A percentile compares a stretch with the other conserved stretches of the same genome.
phyloP scores from a whole-genome alignment of 1,140 invertebrate species.

The Musca domestica region DNA sequence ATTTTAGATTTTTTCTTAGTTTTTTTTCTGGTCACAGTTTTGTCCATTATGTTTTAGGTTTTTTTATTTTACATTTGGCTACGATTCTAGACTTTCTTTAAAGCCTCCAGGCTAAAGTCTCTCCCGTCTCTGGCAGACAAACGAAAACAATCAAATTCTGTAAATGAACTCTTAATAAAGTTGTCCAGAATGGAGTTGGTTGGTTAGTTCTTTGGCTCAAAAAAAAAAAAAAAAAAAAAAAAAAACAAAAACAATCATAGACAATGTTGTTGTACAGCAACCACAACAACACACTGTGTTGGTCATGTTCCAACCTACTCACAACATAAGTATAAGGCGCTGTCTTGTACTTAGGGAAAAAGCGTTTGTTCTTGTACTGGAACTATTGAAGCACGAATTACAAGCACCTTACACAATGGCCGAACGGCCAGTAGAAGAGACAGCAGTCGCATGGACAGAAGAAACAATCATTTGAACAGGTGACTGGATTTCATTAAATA shows the following conservation, averaged over 20 bases:
- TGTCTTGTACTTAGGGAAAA: too few relatives aligned
- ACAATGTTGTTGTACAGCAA: too few relatives aligned
- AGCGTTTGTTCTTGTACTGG: too few relatives aligned
- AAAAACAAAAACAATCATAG: too few relatives aligned
- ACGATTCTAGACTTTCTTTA: conserved; percentile 14
- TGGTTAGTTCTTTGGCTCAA: too few relatives aligned
- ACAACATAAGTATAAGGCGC: too few relatives aligned
- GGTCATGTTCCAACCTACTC: too few relatives aligned
- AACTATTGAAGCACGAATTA: conserved; percentile 14
- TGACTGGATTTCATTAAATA: conserved; percentile 16
- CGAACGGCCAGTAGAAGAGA: not conserved
- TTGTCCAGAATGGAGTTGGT: not conserved
- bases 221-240: too few relatives aligned
- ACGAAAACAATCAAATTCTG: not conserved
- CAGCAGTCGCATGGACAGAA: not conserved
- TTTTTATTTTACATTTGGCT: conserved; percentile 6
- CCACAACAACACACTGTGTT: too few relatives aligned
- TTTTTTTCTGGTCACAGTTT: conserved; percentile 11
- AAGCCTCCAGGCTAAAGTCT: conserved; percentile 16
- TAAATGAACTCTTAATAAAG: conserved; percentile 10
- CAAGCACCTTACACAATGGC: not conserved
- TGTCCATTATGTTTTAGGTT: conserved; percentile 11
- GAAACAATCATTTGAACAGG: conserved; percentile 10
- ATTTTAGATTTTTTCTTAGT: not conserved
- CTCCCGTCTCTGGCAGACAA: not conserved